Percentiles rank a stretch among this genome's conserved stretches.
Conservation (phyloP, 2,113 vertebrate genomes). For the Cephalopterus ornatus region DNA sequence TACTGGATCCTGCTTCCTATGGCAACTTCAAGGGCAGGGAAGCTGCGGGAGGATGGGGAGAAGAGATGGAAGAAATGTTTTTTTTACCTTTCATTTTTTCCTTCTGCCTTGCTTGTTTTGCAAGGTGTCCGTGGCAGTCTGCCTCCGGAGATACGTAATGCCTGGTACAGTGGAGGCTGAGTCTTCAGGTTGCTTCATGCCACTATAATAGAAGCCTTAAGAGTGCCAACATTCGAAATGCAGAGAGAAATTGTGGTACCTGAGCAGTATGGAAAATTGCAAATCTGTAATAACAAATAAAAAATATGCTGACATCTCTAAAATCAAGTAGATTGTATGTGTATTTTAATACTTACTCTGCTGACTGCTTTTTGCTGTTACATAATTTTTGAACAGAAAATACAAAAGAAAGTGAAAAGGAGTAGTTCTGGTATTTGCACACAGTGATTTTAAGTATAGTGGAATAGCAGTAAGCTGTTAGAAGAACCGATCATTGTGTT, state of each 20-base stretch:
- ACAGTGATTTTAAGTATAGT: neutral
- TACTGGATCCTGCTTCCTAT: neutral
- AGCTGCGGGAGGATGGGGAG: neutral
- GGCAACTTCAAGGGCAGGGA: neutral
- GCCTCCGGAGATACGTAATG: accelerated
- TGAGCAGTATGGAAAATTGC: slow-evolving; percentile 8
- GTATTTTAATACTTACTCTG: slow-evolving; percentile 45
- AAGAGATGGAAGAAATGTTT: neutral
- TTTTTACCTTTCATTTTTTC: neutral
- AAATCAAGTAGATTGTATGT: slow-evolving; percentile 41
- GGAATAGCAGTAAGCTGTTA: neutral
- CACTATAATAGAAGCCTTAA: neutral
- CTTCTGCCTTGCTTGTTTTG: neutral
- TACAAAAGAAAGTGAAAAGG: slow-evolving; percentile 7
- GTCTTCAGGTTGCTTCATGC: neutral
- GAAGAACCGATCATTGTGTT: neutral
- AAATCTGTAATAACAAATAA: slow-evolving; percentile 26
- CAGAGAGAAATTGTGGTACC: neutral
- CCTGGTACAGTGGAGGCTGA: accelerated
- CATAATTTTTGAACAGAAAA: slow-evolving; percentile 51
- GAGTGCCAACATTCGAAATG: neutral
- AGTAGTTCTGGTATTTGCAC: slow-evolving; percentile 23
- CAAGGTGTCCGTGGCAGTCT: neutral
- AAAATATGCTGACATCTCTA: slow-evolving; percentile 59
- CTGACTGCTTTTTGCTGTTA: slow-evolving; percentile 44